Evolutionary conservation across 2,113 vertebrate species (phyloP), one percentile per base, ranked within the genome.

Genomic region (Seriola dumerili): DNA sequence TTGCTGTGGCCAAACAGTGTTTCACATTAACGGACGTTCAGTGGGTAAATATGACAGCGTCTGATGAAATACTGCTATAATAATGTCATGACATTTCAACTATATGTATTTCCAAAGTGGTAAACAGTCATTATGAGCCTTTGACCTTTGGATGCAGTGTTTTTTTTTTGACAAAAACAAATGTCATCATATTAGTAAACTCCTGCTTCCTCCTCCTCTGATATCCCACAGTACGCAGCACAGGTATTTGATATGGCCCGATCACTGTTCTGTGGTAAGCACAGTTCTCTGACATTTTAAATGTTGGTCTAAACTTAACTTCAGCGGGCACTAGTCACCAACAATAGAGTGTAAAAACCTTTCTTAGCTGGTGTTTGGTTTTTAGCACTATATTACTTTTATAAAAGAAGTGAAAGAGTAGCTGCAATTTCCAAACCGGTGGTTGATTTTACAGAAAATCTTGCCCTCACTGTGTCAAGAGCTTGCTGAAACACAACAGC

Each of bases 21-120:
- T 92, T 86, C 87, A 87, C 80, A 89, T 93, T 89, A 91, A 87
- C 59, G 12, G 54, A 80, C 66, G 12, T 77, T 78, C 81, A 76
- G 71, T 63, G 84, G 66, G 72, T 88, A 90, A 93, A 91, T 88
- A 89, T 82, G 92, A 90, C 93, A 88, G 68, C n/a, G 64, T 12
- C 69, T 75, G 83, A 86, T 91, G 86, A 92, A 93, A 92, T 89
- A 92, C 78, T 36, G 80, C 83, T 50, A 58, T 81, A 92, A 93
- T 92, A 94, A 94, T 91, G 93, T 74, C 85, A 80, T 94, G 93
- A 86, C 91, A 94, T 94, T 94, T 93, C 86, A 84, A 80, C 91
- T 83, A 90, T 91, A 88, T 91, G 88, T 93, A 89, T 90, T 91
- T 92, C 85, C 87, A 82, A 86, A 86, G 87, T 58, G 1, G 90